phyloP scores from a whole-genome alignment of 2,888 invertebrate species.

The Kuschelorhynchus macadamiae region DNA sequence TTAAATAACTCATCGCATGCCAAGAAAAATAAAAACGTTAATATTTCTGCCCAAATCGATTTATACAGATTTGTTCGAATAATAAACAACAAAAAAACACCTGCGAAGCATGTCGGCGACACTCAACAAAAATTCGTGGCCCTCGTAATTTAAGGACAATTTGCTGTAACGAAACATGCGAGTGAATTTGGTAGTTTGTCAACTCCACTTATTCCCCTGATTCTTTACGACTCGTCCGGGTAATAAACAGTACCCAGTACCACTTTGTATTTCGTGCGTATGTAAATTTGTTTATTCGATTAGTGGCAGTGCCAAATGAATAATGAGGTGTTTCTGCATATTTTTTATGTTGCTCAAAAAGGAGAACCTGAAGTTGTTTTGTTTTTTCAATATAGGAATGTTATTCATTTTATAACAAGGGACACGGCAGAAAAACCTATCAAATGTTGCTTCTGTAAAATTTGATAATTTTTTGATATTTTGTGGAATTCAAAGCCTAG shows the following conservation, averaged over 20 bases:
- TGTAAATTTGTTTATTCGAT: slow-evolving; percentile 21
- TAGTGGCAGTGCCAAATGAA: not conserved
- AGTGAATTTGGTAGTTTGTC: slow-evolving; percentile 33
- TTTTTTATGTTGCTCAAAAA: not conserved
- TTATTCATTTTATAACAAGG: too few relatives aligned
- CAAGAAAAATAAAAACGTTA: too few relatives aligned
- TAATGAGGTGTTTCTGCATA: not conserved
- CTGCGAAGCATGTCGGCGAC: slow-evolving; percentile 16
- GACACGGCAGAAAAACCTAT: too few relatives aligned
- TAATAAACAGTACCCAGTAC: slow-evolving; percentile 19
- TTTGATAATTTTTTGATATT: too few relatives aligned
- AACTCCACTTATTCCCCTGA: slow-evolving; percentile 10
- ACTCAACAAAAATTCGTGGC: not conserved
- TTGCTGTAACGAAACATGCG: slow-evolving; percentile 24
- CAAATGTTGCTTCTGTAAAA: too few relatives aligned
- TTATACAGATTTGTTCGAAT: too few relatives aligned
- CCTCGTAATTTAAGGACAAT: slow-evolving; percentile 23
- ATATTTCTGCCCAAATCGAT: too few relatives aligned
- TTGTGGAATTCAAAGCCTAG: too few relatives aligned
- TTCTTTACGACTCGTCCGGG: slow-evolving; percentile 9
- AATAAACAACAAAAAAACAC: not conserved
- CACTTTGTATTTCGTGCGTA: slow-evolving; percentile 25
- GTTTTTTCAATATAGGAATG: not conserved
- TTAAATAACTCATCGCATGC: too few relatives aligned
- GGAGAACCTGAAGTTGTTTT: not conserved